Evolutionary conservation across 2,888 invertebrate genomes (phyloP).

Genomic region (Calameuta pallipes): DNA sequence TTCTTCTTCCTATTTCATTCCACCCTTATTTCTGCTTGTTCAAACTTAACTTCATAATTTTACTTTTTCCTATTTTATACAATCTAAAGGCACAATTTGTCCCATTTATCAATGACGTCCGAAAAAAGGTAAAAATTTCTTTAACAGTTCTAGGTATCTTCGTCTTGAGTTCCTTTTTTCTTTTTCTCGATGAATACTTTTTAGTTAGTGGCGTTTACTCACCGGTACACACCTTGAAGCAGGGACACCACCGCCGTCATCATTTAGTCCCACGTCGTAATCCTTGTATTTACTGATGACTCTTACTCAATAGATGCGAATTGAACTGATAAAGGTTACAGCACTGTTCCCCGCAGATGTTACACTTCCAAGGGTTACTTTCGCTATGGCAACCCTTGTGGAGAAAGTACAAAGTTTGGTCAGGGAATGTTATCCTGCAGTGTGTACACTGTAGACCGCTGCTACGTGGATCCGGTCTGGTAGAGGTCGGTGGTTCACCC

Average conservation of each 20-base stretch:
- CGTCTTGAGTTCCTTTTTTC: neutral
- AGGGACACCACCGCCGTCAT: neutral
- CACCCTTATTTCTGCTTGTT: conserved; percentile 15
- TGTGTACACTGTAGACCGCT: conserved; percentile 83
- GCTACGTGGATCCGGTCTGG: conserved; percentile 72
- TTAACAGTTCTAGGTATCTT: neutral
- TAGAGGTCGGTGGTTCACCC: conserved; percentile 74
- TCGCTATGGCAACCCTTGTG: conserved; percentile 99
- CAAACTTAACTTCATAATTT: conserved; percentile 8
- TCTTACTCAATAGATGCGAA: conserved; percentile 93
- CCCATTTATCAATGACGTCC: conserved; percentile 16
- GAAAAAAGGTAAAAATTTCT: neutral
- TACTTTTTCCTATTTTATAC: neutral
- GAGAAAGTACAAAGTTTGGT: conserved; percentile 94
- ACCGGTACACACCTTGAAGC: neutral
- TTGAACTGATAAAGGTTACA: conserved; percentile 97
- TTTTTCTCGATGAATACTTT: neutral
- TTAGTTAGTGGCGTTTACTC: neutral
- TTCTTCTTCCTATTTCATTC: conserved; percentile 18
- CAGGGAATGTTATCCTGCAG: conserved; percentile 93
- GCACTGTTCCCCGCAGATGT: conserved; percentile 96
- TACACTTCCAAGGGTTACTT: conserved; percentile 97
- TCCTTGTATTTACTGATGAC: conserved; percentile 74
- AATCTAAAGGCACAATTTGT: conserved; percentile 56
- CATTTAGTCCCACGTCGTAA: neutral